These are phyloP conservation scores for Gracilinanus agilis DNA, from an alignment of 2,113 vertebrate genomes.

Conservation along the genomic window DNA sequence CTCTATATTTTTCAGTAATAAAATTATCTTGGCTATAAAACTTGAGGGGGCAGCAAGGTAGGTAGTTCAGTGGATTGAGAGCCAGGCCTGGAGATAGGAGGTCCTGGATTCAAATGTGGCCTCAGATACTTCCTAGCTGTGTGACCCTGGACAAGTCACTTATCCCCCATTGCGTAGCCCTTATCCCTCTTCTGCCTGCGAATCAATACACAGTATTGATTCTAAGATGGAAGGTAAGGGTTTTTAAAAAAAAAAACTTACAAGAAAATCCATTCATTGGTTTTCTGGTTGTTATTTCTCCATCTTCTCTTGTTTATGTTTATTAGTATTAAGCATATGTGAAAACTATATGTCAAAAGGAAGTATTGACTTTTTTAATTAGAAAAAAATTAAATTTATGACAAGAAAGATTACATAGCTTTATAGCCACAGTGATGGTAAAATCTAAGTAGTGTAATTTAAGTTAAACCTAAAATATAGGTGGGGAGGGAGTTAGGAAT, in stretches of 20 bases:
- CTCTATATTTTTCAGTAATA: not conserved
- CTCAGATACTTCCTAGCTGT: too few species aligned
- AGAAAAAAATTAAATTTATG: not conserved
- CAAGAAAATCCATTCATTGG: fast-evolving
- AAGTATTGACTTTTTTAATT: not conserved
- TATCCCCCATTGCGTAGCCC: too few species aligned
- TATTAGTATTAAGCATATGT: not conserved
- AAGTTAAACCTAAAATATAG: not conserved
- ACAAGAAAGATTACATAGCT: not conserved
- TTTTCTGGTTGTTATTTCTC: not conserved
- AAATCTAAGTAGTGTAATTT: not conserved
- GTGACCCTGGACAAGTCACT: too few species aligned
- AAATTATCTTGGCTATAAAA: not conserved
- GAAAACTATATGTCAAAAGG: not conserved
- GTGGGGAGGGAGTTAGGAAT: not conserved
- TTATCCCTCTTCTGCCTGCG: too few species aligned
- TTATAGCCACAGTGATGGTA: not conserved
- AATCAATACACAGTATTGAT: too few species aligned
- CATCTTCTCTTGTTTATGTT: not conserved
- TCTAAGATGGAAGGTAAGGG: too few species aligned
- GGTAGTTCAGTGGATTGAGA: too few species aligned
- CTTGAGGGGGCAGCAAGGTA: too few species aligned
- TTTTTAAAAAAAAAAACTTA: too few species aligned
- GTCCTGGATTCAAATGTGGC: too few species aligned
- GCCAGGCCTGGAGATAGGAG: too few species aligned